phyloP scores from a whole-genome alignment of 2,113 vertebrate genomes.

The Caretta caretta region DNA sequence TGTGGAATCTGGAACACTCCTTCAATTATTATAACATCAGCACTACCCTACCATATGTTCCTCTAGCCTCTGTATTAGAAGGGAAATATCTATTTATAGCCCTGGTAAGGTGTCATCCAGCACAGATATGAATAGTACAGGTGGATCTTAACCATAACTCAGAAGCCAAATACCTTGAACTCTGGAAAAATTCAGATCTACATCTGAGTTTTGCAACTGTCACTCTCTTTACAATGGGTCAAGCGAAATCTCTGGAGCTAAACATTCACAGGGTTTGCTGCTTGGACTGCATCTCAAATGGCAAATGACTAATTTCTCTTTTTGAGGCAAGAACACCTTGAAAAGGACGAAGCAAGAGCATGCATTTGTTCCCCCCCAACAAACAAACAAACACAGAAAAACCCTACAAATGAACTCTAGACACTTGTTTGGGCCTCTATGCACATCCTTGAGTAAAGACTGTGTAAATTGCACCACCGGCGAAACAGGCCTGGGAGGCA shows the following conservation, averaged over 20 bases:
- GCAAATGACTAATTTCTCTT: background rate
- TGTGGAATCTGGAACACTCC: slow-evolving; percentile 19
- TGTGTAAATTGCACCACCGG: background rate
- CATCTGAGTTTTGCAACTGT: too few relatives aligned
- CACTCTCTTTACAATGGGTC: background rate
- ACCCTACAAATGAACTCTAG: background rate
- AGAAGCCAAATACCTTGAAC: background rate
- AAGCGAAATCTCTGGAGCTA: background rate
- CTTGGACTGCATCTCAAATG: background rate
- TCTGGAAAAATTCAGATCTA: background rate
- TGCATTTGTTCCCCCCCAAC: accelerated
- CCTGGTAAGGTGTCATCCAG: background rate
- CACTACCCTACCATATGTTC: slow-evolving; percentile 35
- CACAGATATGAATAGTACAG: background rate
- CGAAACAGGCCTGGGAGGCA: background rate
- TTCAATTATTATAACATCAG: slow-evolving; percentile 37
- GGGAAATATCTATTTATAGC: background rate
- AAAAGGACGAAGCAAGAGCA: too few relatives aligned
- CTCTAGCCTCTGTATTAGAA: slow-evolving; percentile 17
- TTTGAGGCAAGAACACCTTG: too few relatives aligned
- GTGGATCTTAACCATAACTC: background rate
- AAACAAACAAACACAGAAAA: background rate
- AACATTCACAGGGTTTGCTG: background rate
- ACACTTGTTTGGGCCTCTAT: background rate
- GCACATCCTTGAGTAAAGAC: too few relatives aligned